These are phyloP conservation scores for Spisula subtruncata DNA, from an alignment of 2,888 invertebrate genomes.

Conservation along the genomic window DNA sequence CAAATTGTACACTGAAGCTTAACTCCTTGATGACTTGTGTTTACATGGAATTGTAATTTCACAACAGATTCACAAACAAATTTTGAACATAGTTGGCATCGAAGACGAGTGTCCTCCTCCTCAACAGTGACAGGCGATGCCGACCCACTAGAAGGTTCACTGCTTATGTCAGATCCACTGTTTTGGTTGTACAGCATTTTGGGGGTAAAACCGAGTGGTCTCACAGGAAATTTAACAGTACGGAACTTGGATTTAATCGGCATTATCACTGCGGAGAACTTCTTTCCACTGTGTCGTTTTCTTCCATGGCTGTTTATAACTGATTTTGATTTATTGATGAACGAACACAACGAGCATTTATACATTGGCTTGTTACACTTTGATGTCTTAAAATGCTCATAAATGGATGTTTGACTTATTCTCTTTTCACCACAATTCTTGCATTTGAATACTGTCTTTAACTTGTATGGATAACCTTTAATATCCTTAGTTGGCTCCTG, in stretches of 20 bases:
- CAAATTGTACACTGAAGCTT: conserved; percentile 60
- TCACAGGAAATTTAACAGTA: conserved; percentile 57
- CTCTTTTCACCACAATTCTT: conserved; percentile 70
- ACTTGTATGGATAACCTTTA: conserved; percentile 38
- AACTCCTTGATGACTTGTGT: conserved; percentile 68
- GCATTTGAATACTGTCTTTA: conserved; percentile 69
- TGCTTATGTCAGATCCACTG: neutral
- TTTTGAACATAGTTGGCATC: conserved; percentile 54
- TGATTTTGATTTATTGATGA: conserved; percentile 54
- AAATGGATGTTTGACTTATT: conserved; percentile 65
- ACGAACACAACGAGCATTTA: conserved; percentile 69
- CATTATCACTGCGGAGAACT: conserved; percentile 31
- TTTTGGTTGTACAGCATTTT: neutral
- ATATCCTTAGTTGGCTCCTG: conserved; percentile 10
- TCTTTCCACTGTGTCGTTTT: conserved; percentile 61
- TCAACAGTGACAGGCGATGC: neutral
- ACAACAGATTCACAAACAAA: conserved; percentile 52
- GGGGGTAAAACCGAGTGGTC: conserved; percentile 27
- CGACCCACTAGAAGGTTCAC: neutral
- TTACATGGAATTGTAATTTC: conserved; percentile 68
- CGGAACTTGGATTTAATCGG: conserved; percentile 57
- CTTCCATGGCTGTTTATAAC: conserved; percentile 56
- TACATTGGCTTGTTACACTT: conserved; percentile 66
- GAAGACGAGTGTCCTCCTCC: neutral
- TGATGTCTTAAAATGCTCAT: conserved; percentile 65